These are phyloP conservation scores for Phalacrocorax pelagicus DNA, from an alignment of 2,113 vertebrate genomes.

Conservation along the genomic window DNA sequence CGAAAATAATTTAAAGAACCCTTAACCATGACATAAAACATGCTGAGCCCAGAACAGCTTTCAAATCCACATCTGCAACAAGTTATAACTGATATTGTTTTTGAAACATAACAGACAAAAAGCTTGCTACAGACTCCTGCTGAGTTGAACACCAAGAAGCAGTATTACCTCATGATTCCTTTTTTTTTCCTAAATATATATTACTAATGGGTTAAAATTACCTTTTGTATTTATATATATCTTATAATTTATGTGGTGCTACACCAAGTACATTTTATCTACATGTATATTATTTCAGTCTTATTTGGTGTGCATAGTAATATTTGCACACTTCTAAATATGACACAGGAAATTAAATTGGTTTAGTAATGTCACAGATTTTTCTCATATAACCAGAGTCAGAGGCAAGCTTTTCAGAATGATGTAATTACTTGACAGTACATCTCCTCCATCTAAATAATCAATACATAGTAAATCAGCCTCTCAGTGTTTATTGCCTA, in stretches of 20 bases:
- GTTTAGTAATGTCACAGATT: background rate
- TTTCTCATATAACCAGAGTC: background rate
- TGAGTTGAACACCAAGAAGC: background rate
- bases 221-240: background rate
- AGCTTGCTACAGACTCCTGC: background rate
- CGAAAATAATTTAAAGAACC: conserved; percentile 44
- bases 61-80: background rate
- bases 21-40: conserved; percentile 20
- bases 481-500: background rate
- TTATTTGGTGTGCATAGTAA: background rate
- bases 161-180: background rate
- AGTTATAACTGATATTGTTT: background rate
- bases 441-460: background rate
- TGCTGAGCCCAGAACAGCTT: background rate
- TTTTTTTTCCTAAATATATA: background rate
- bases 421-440: background rate
- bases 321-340: background rate
- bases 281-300: background rate
- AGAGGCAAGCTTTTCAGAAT: background rate
- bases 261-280: background rate
- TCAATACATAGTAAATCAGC: background rate
- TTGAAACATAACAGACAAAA: background rate
- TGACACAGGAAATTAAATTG: background rate
- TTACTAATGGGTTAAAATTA: background rate
- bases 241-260: background rate